phyloP scores from a whole-genome alignment of 2,888 invertebrate genomes.

The Lasioglossum morio region DNA sequence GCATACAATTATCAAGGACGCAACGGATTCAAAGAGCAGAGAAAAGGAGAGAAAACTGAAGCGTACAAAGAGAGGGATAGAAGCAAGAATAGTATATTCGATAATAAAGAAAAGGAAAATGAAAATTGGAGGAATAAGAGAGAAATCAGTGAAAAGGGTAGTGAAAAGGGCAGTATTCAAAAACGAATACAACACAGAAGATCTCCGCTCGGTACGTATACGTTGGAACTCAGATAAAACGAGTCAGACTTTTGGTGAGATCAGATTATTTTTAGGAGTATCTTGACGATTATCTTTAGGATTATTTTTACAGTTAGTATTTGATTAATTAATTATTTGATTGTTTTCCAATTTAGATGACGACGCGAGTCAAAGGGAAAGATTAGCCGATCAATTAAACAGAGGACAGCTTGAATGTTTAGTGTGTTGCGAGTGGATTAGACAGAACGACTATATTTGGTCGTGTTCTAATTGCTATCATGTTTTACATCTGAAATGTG shows the following conservation, averaged over 20 bases:
- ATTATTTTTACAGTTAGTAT: too few species aligned
- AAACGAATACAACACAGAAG: slow-evolving; percentile 72
- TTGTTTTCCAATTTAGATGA: slow-evolving; percentile 79
- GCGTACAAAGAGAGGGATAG: slow-evolving; percentile 66
- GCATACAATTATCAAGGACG: slow-evolving; percentile 73
- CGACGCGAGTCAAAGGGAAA: slow-evolving; percentile 92
- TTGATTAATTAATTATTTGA: too few species aligned
- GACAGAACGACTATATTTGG: slow-evolving; percentile 94
- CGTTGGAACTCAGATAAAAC: background rate
- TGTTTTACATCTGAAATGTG: slow-evolving; percentile 95
- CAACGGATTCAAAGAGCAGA: slow-evolving; percentile 60
- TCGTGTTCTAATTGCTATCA: slow-evolving; percentile 96
- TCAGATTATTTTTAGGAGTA: background rate
- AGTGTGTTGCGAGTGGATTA: slow-evolving; percentile 96
- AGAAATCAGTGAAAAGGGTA: slow-evolving; percentile 59
- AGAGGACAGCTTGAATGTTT: slow-evolving; percentile 95
- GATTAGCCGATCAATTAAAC: slow-evolving; percentile 93
- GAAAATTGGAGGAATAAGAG: slow-evolving; percentile 77
- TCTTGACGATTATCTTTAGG: background rate
- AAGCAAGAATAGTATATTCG: slow-evolving; percentile 59
- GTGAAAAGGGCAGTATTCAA: slow-evolving; percentile 55
- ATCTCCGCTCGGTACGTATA: slow-evolving; percentile 71
- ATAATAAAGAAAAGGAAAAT: slow-evolving; percentile 65
- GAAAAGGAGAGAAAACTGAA: slow-evolving; percentile 64
- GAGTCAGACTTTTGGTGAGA: background rate